Evolutionary conservation across 2,113 vertebrate genomes (phyloP).

Genomic region (Romanogobio albipinnatus): DNA sequence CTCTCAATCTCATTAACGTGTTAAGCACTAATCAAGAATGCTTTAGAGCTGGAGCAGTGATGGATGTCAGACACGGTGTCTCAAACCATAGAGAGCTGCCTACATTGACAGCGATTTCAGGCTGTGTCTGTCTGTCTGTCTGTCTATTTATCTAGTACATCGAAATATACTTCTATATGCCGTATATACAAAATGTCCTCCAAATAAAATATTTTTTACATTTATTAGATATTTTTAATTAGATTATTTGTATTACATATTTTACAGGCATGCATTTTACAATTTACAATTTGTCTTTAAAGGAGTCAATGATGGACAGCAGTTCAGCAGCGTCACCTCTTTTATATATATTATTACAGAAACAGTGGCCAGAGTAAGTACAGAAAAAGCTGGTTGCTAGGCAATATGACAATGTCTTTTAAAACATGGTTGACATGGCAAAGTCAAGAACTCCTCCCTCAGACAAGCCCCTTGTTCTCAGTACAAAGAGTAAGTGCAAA

Average conservation of each 20-base stretch:
- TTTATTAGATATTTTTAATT: too few relatives aligned
- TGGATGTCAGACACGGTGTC: slow-evolving; percentile 15
- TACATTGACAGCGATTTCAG: background rate
- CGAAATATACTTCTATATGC: too few relatives aligned
- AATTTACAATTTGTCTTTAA: background rate
- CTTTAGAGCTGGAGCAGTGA: slow-evolving; percentile 11
- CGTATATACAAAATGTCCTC: background rate
- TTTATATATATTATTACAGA: slow-evolving; percentile 10
- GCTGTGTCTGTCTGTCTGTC: background rate
- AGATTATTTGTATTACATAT: background rate
- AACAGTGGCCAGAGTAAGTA: slow-evolving; percentile 6
- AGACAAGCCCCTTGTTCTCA: slow-evolving; percentile 6
- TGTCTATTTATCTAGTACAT: background rate
- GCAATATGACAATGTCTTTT: slow-evolving; percentile 34
- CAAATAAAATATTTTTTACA: too few relatives aligned
- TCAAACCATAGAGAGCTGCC: background rate
- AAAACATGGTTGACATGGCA: slow-evolving; percentile 14
- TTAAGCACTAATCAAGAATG: slow-evolving; percentile 45
- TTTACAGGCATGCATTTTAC: background rate
- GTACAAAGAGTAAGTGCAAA: background rate
- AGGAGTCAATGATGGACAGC: background rate
- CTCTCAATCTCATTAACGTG: slow-evolving; percentile 51
- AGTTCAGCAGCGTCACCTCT: background rate
- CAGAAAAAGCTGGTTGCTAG: slow-evolving; percentile 36
- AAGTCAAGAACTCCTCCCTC: slow-evolving; percentile 21